These are phyloP conservation scores for Fragariocoptes setiger DNA, from an alignment of 1,140 invertebrate species.

Conservation along the genomic window DNA sequence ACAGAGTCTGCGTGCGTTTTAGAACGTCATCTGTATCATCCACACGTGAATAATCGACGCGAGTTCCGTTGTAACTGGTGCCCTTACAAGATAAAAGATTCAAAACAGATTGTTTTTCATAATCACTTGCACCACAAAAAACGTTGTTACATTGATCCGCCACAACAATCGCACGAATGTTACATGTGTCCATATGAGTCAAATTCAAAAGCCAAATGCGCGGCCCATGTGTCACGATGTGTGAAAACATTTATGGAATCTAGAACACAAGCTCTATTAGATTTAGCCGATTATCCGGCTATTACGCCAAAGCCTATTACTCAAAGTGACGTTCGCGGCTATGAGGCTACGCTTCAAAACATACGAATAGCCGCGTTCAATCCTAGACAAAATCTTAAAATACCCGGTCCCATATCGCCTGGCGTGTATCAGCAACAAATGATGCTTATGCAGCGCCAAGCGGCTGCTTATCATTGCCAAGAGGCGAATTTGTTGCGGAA, in stretches of 20 bases:
- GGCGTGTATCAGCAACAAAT: too few relatives aligned
- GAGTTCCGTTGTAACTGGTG: constrained; percentile 42
- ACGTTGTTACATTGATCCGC: constrained; percentile 41
- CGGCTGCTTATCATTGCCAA: too few relatives aligned
- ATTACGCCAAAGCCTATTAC: constrained; percentile 33
- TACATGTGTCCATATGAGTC: constrained; percentile 76
- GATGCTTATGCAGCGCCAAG: too few relatives aligned
- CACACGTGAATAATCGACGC: constrained; percentile 48
- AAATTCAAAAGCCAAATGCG: constrained; percentile 68
- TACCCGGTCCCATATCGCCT: too few relatives aligned
- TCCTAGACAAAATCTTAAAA: background rate
- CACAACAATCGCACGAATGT: constrained; percentile 59
- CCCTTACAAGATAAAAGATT: constrained; percentile 40
- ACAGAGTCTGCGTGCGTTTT: constrained; percentile 56
- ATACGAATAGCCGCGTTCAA: constrained; percentile 7
- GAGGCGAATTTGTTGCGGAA: too few relatives aligned
- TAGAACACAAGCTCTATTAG: constrained; percentile 41
- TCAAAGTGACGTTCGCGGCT: constrained; percentile 13
- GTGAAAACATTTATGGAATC: constrained; percentile 61
- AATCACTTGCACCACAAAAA: constrained; percentile 62
- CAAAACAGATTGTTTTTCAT: constrained; percentile 58
- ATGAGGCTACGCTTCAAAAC: constrained; percentile 11
- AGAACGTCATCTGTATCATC: constrained; percentile 60
- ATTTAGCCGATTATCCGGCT: constrained; percentile 42
- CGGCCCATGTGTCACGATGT: constrained; percentile 54